These are phyloP conservation scores for Lathamus discolor DNA, from an alignment of 2,113 vertebrate genomes.

Conservation along the genomic window DNA sequence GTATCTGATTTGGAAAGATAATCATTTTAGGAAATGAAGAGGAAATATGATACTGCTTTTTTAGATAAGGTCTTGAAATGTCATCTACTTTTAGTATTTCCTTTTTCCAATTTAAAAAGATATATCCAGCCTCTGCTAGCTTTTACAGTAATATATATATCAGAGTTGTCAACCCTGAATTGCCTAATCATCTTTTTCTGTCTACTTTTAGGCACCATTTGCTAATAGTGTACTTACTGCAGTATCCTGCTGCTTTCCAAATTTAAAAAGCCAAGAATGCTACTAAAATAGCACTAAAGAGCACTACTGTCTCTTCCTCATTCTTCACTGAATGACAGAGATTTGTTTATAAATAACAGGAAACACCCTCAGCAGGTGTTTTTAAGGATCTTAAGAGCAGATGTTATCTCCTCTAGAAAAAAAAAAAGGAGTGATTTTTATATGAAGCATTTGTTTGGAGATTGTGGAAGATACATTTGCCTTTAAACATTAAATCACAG, in stretches of 20 bases:
- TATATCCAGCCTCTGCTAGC: neutral
- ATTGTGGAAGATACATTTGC: neutral
- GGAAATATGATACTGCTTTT: neutral
- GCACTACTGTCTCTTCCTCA: neutral
- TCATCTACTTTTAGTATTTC: neutral
- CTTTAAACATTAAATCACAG: neutral
- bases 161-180: neutral
- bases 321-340: neutral
- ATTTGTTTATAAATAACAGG: neutral
- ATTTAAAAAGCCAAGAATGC: slow-evolving; percentile 8
- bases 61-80: neutral
- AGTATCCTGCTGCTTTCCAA: neutral
- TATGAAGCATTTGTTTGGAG: neutral
- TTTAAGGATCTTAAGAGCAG: neutral
- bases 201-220: slow-evolving; percentile 13
- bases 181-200: slow-evolving; percentile 7
- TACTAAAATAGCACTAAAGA: neutral
- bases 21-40: neutral
- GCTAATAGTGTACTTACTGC: neutral
- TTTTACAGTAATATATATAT: neutral
- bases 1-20: neutral
- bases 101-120: neutral
- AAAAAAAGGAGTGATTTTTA: neutral
- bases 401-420: neutral
- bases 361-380: neutral